Conservation (phyloP, 2,797 vertebrate genomes). For the Danio jaintianensis region DNA sequence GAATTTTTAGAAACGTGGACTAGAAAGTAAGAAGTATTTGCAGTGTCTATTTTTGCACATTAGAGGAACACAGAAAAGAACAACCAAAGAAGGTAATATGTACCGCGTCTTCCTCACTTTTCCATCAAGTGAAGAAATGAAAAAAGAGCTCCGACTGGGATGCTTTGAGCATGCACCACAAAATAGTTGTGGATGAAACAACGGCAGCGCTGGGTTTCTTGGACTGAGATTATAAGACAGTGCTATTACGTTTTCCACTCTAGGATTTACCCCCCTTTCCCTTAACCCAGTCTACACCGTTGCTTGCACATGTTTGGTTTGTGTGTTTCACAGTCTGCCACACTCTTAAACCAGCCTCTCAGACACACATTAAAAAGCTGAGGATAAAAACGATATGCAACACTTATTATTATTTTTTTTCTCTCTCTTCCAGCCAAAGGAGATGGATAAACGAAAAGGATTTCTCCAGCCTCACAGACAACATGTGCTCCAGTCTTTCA, state of each 20-base stretch:
- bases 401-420: slow-evolving; percentile 43
- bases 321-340: slow-evolving; percentile 76
- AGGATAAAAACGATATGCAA: slow-evolving; percentile 54
- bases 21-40: no score
- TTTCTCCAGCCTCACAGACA: slow-evolving; percentile 26
- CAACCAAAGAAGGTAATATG: slow-evolving; percentile 25
- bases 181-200: slow-evolving; percentile 77
- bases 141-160: slow-evolving; percentile 53
- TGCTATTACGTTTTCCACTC: slow-evolving; percentile 70
- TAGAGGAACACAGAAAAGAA: background rate
- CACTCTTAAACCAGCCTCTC: slow-evolving; percentile 68
- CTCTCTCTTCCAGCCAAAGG: slow-evolving; percentile 39
- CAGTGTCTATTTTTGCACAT: background rate
- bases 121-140: slow-evolving; percentile 24
- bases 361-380: slow-evolving; percentile 55
- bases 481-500: slow-evolving; percentile 45
- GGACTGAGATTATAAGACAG: slow-evolving; percentile 81
- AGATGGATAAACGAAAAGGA: slow-evolving; percentile 33
- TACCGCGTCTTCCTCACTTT: slow-evolving; percentile 38
- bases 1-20: no score
- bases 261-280: slow-evolving; percentile 51
- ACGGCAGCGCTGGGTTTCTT: slow-evolving; percentile 77
- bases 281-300: slow-evolving; percentile 63
- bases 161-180: slow-evolving; percentile 78
- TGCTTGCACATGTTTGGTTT: slow-evolving; percentile 60